Evolutionary conservation across 2,797 vertebrate species (phyloP), one percentile per base, ranked within the genome.

Genomic region (Oceanodroma leucorhoa): DNA sequence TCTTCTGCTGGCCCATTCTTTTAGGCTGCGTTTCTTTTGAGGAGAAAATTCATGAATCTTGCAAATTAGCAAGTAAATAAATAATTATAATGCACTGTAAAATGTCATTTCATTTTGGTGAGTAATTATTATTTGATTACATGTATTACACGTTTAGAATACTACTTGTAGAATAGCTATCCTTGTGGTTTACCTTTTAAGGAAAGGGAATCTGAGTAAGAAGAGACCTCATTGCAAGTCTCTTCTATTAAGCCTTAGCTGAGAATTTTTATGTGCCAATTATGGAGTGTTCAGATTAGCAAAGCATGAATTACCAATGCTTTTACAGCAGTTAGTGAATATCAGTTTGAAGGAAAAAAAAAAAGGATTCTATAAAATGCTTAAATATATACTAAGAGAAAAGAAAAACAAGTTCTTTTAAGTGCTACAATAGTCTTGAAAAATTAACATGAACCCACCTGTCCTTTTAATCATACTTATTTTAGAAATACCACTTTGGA

Each of bases 401-500:
- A 72, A 89, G 40, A 77, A 88, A 94, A 84, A 36, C 29, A 54
- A 80, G 22, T 61, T 84, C 30, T 87, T 93, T 89, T 86, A 94
- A 89, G 43, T 87, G 70, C 40, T 83, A 50, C 27, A 83, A 48
- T 60, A 92, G 65, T 43, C 55, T 87, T 93, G 45, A 34, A 86
- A 95, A 94, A 89, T 57, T 91, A 87, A 64, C 29, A 72, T 78
- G 46, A 93, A 51, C 54, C 32, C 86, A 66, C 30, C 71, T 54
- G 21, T 93, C n/a, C 34, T 91, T 93, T 92, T 88, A 77, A 87
- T 67, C 38, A 45, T 87, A 61, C 58, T 64, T 94, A 81, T 80
- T 94, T 95, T 72, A 95, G 87, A 85, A 94, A 89, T 82, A 81
- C 13, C 21, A 38, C 90, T 95, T 94, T 81, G 64, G 81, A 89